Conservation (phyloP, 1,140 invertebrate genomes). For the Agraylea sexmaculata region DNA sequence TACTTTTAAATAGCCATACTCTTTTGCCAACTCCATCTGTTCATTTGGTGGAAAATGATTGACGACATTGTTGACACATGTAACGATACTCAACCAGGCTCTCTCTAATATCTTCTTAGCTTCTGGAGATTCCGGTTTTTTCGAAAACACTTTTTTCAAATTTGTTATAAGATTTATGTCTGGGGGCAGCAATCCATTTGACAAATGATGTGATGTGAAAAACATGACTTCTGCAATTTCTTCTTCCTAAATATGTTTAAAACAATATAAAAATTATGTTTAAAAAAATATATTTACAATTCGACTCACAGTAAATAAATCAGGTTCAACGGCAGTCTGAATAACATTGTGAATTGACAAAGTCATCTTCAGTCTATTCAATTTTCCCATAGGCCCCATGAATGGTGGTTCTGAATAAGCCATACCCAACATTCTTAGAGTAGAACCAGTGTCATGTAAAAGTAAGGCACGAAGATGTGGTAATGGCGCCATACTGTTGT, state of each 20-base stretch:
- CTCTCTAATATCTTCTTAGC: slow-evolving; percentile 17
- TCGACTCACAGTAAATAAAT: slow-evolving; percentile 23
- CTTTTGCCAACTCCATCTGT: slow-evolving; percentile 16
- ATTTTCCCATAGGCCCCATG: slow-evolving; percentile 36
- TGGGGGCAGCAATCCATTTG: slow-evolving; percentile 14
- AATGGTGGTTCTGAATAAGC: slow-evolving; percentile 34
- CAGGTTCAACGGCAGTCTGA: slow-evolving; percentile 17
- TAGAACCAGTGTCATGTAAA: slow-evolving; percentile 30
- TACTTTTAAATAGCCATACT: slow-evolving; percentile 16
- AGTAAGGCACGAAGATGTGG: slow-evolving; percentile 29
- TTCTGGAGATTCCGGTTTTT: slow-evolving; percentile 9
- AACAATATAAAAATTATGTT: too few relatives aligned
- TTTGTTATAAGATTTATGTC: slow-evolving; percentile 17
- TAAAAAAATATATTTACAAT: slow-evolving; percentile 1
- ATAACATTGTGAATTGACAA: slow-evolving; percentile 26
- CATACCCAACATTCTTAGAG: slow-evolving; percentile 33
- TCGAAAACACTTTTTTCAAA: slow-evolving; percentile 19
- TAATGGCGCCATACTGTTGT: slow-evolving; percentile 8
- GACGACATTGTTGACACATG: slow-evolving; percentile 11
- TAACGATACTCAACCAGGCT: slow-evolving; percentile 16
- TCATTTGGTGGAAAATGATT: slow-evolving; percentile 16
- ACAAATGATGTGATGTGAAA: slow-evolving; percentile 17
- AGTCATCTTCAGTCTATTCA: slow-evolving; percentile 33
- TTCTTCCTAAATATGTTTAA: too few relatives aligned
- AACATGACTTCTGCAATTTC: slow-evolving; percentile 18